Percentiles rank a stretch among this genome's conserved stretches.
These are phyloP conservation scores for Ctenoplectra terminalis DNA, from an alignment of 1,140 invertebrate genomes.

Conservation along the genomic window DNA sequence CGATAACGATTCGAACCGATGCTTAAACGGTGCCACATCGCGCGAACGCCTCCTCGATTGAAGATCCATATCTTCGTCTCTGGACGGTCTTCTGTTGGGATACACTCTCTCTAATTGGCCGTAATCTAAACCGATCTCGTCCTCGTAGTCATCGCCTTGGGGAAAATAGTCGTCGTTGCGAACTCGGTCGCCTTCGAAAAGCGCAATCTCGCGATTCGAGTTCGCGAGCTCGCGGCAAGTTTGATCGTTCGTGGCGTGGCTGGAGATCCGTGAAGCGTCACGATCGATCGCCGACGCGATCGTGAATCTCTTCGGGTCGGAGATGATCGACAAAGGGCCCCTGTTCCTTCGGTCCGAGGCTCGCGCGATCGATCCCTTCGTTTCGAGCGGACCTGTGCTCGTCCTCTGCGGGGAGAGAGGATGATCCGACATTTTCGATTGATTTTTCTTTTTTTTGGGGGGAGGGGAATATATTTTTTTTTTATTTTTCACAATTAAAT, in stretches of 20 bases:
- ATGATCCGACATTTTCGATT: conserved; percentile 52
- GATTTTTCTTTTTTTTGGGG: conserved; percentile 31
- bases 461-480: conserved; percentile 4
- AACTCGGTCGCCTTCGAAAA: conserved; percentile 31
- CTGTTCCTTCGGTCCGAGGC: conserved; percentile 42
- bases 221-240: no score
- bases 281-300: conserved; percentile 15
- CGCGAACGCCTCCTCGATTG: not conserved
- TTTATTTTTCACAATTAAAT: not conserved
- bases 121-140: conserved; percentile 65
- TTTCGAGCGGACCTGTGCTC: conserved; percentile 21
- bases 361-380: conserved; percentile 17
- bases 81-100: not conserved
- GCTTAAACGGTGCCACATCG: not conserved
- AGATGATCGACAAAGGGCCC: conserved; percentile 49
- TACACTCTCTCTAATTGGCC: conserved; percentile 8
- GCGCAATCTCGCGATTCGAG: not conserved
- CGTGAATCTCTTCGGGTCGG: not conserved
- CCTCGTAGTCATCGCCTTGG: conserved; percentile 74
- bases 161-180: conserved; percentile 76
- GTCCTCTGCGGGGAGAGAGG: conserved; percentile 58
- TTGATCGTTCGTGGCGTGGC: not conserved
- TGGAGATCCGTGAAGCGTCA: not conserved
- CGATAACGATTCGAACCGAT: not conserved
- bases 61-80: conserved; percentile 41